Evolutionary conservation across 2,797 vertebrate species (phyloP).

Genomic region (Discoglossus pictus): DNA sequence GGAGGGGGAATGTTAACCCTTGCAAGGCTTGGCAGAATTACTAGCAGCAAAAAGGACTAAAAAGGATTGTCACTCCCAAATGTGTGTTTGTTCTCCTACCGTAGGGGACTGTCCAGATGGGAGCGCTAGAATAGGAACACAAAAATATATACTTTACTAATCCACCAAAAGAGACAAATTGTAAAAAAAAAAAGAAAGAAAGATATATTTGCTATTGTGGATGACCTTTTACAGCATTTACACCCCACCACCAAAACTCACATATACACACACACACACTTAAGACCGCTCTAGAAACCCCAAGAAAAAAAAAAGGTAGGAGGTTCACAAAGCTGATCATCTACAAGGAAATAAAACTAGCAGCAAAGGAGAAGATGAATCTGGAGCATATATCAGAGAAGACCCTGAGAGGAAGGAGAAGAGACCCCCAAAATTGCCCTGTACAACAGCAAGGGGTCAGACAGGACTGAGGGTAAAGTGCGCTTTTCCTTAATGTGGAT

Average conservation of each 20-base stretch:
- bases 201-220: background rate
- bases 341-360: background rate
- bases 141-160: background rate
- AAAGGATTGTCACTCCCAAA: constrained; percentile 46
- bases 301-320: background rate
- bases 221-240: background rate
- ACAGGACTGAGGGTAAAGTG: constrained; percentile 45
- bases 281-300: background rate
- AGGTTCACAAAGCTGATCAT: background rate
- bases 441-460: background rate
- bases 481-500: constrained; percentile 24
- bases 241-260: background rate
- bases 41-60: constrained; percentile 31
- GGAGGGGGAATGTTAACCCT: constrained; percentile 10
- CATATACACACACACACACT: background rate
- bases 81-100: background rate
- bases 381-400: constrained; percentile 20
- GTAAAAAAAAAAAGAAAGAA: background rate
- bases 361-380: constrained; percentile 25
- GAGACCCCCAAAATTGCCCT: constrained; percentile 13
- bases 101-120: background rate
- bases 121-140: background rate
- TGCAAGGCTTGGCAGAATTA: constrained; percentile 4
- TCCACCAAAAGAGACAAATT: background rate
- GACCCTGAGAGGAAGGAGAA: constrained; percentile 49